Base-by-base conservation (phyloP, 1,140 invertebrate genomes). In the Diabrotica virgifera region DNA sequence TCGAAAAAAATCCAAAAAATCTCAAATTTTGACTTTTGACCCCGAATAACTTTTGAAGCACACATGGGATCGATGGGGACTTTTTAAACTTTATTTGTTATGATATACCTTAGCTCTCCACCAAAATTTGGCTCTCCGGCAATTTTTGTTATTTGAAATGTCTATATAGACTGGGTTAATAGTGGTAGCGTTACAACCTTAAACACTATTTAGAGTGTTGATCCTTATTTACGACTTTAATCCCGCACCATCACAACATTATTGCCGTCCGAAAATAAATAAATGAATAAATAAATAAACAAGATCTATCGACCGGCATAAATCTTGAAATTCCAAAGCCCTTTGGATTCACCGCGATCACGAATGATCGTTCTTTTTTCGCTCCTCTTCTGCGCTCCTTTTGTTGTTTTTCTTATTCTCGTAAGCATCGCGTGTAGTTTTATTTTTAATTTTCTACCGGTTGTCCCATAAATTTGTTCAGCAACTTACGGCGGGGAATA, bases 381-480 rank as follows among this genome's bases (percentile, higher is more conserved):
- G 10, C 11, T 40, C n/a, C 11, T 57, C 55, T 57, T 57, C 55
- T 57, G 8, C 11, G 10, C 37, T 36, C 37, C 36, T 13, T 53
- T 13, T 10, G 11, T 9, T 57, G 12, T 46, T 46, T 46, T 46
- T 46, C 40, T 46, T 46, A 46, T 8, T 46, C 40, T 46, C 40
- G 40, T 46, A 46, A 46, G 53, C 53, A 5, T 35, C 35, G 59
- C 14, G 59, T 60, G 59, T 60, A 52, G 37, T 60, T 59, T 60
- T 60, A 60, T 60, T 60, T 60, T 60, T 60, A 60, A 60, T 60
- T 52, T 60, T 52, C 59, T 52, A 60, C 35, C 14, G 14, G 57
- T 60, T 38, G 12, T 24, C 40, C 37, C 37, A 40, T 40, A 60
- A 60, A 40, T 60, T 60, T 51, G 36, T 60, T 51, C 59, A 46